Evolutionary conservation across 2,113 vertebrate species (phyloP).

Genomic region (Hepsetus odoe): DNA sequence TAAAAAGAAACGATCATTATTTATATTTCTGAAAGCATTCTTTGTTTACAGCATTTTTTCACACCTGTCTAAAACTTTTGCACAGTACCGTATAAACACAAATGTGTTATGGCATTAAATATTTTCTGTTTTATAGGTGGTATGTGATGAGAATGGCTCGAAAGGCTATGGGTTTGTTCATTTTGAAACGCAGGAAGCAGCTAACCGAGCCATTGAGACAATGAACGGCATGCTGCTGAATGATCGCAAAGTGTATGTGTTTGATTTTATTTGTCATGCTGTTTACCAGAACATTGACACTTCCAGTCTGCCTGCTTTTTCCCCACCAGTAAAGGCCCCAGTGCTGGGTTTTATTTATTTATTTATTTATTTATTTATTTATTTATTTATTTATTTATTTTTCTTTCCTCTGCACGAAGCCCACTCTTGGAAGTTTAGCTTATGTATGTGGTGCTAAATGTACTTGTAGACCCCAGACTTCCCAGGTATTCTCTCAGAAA

Average conservation of each 20-base stretch:
- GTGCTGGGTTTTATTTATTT: no score
- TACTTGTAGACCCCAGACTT: background rate
- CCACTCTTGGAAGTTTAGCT: no score
- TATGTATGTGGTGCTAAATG: background rate
- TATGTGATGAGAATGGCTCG: slow-evolving; percentile 92
- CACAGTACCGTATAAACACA: no score
- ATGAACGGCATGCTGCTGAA: slow-evolving; percentile 99
- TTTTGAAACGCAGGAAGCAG: slow-evolving; percentile 94
- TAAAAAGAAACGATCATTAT: no score
- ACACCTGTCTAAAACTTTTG: no score
- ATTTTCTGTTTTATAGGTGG: slow-evolving; percentile 78
- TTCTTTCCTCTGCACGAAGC: no score
- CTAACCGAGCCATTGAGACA: slow-evolving; percentile 87
- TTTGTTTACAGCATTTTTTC: no score
- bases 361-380: no score
- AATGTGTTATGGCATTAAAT: background rate
- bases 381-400: no score
- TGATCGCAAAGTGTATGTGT: slow-evolving; percentile 92
- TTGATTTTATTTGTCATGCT: background rate
- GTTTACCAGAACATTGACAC: background rate
- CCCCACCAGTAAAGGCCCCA: background rate
- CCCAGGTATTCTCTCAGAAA: no score
- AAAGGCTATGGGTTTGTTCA: slow-evolving; percentile 97
- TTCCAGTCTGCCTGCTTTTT: background rate
- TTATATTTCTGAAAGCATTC: no score